Conservation (phyloP, 2,113 vertebrate genomes). For the Melospiza melodia region DNA sequence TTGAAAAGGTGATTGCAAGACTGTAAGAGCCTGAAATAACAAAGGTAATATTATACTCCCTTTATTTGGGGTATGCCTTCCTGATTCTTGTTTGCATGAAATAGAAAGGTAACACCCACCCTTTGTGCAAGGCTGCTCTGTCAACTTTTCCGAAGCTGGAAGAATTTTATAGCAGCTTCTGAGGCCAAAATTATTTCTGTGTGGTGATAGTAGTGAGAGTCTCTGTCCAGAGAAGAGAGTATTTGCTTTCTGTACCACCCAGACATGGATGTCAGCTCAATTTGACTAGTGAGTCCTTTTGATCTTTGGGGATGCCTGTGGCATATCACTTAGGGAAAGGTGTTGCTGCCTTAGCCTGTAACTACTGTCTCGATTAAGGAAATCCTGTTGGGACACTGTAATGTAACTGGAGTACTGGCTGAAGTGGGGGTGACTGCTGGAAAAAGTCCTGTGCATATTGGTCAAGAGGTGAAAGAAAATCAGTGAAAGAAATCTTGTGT, state of each 20-base stretch:
- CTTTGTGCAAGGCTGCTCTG: not conserved
- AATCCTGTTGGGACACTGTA: not conserved
- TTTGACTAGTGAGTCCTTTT: not conserved
- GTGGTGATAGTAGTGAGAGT: not conserved
- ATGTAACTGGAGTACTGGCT: not conserved
- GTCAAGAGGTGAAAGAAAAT: not conserved
- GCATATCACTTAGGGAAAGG: not conserved
- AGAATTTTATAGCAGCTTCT: not conserved
- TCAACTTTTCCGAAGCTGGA: not conserved
- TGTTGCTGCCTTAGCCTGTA: not conserved
- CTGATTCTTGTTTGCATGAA: not conserved
- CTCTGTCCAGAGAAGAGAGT: not conserved
- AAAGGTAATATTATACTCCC: not conserved
- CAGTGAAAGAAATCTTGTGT: not conserved
- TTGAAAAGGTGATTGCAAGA: not conserved
- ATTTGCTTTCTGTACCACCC: not conserved
- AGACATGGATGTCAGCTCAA: not conserved
- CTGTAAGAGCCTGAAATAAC: not conserved
- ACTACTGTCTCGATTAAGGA: rapidly evolving
- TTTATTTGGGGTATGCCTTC: not conserved
- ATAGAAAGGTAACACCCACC: not conserved
- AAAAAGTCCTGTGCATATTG: not conserved
- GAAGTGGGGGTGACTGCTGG: not conserved
- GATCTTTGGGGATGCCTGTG: not conserved
- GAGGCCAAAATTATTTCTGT: not conserved